Evolutionary conservation across 2,113 vertebrate species (phyloP), one percentile per base, ranked within the genome.

Genomic region (Siphamia tubifer): DNA sequence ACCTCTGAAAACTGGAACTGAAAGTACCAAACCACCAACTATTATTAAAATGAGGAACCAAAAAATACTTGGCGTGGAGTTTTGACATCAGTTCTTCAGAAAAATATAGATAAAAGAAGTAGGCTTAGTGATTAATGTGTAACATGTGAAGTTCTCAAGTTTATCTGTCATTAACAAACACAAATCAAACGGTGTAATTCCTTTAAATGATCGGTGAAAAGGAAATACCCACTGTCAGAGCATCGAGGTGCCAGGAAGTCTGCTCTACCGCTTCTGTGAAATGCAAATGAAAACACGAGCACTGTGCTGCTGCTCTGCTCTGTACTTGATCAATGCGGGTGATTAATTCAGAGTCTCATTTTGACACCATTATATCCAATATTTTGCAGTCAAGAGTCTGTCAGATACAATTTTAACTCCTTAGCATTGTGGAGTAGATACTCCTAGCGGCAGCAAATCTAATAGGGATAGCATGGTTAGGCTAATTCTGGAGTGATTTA

Each of bases 231-330:
- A 70, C 62, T 66, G 57, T 16, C 47, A 76, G 3, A 54, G 47
- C 45, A 9, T 21, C 35, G 4, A 34, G 2, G 38, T 69, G 54
- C 64, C 61, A 71, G 74, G 38, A 74, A 67, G 11, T 13, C 6
- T 43, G 35, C 32, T 16, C 9, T 10, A 24, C 34, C 30, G 53
- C 17, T 42, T 30, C 9, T 16, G 12, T 64, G 31, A 74, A 34
- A 81, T 72, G 71, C 71, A 79, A 76, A 79, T 74, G 2, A 23
- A 8, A 51, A n/a, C n/a, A n/a, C 20, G 19, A 19, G 71, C 74
- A 51, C 39, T 23, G 17, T 10, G 13, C 6, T 74, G 19, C 30
- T 63, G 13, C 15, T 57, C 28, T 30, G 7, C 2, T 28, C n/a
- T n/a, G 3, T 48, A 5, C 44, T 39, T 23, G 38, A 27, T 27